Base-by-base conservation (phyloP, 2,888 invertebrate species). In the Myopa tessellatipennis region DNA sequence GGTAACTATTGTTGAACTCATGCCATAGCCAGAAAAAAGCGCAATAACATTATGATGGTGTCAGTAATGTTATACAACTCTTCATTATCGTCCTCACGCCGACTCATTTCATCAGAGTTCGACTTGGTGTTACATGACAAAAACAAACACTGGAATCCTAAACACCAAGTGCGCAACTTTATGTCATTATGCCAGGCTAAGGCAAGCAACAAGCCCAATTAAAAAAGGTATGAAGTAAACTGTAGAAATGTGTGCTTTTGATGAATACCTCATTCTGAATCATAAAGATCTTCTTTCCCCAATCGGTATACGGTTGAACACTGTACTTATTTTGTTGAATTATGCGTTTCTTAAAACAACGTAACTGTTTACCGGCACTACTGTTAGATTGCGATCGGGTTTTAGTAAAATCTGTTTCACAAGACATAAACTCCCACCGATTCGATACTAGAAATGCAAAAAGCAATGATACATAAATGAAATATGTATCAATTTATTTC, bases 401-500 rank as follows among this genome's bases (percentile, higher is more conserved):
- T 82, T 88, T 85, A 82, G 90, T 88, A 87, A 92, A 91, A 88
- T 92, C 87, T 85, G 92, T 85, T 87, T 94, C 94, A 78, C 96
- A 96, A 82, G 95, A 95, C 85, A 97, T 95, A 91, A 97, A 97
- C 88, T 96, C 96, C 97, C 97, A 97, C 77, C 96, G 92, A 74
- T 87, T 89, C 10, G 88, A 84, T 60, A 89, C 89, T 89, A 76
- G 65, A 79, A 52, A 61, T 69, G 76, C 55, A 55, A 38, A 58
- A 12, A 10, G 10, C 50, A 67, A 45, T n/a, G 14, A 38, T 45
- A n/a, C 18, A 45, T 40, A 40, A 69, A 26, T 16, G 16, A 16
- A 10, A 36, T 40, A 45, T 6, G 26, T 69, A 63, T 36, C 16
- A 72, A 72, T 18, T 18, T 40, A n/a, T 76, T 16, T 10, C 34